Conservation (phyloP, 2,797 vertebrate species). For the Gallinago stenura region DNA sequence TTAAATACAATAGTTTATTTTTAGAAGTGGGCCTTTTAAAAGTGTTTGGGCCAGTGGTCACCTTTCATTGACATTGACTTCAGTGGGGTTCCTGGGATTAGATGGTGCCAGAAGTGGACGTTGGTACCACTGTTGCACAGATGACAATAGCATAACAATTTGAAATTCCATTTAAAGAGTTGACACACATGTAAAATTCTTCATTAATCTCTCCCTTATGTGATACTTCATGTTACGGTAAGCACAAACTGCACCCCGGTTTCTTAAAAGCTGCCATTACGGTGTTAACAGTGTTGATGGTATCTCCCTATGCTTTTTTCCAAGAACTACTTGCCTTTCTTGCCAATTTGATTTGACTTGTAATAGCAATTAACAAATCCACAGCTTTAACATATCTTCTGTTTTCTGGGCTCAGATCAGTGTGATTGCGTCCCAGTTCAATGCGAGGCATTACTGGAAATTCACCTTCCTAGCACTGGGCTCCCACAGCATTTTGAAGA, state of each 20-base stretch:
- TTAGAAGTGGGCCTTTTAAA: not conserved
- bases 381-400: not conserved
- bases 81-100: not conserved
- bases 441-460: not conserved
- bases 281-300: not conserved
- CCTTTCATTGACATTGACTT: not conserved
- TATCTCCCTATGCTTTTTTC: not conserved
- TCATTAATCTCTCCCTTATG: not conserved
- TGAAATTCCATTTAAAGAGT: not conserved
- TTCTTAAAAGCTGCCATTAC: not conserved
- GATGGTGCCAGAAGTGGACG: not conserved
- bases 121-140: not conserved
- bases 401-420: not conserved
- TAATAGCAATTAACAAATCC: not conserved
- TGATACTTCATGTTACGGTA: accelerated
- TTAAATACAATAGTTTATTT: not conserved
- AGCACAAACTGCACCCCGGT: not conserved
- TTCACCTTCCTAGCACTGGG: not conserved
- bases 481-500: not conserved
- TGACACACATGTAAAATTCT: not conserved
- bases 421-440: not conserved
- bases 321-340: not conserved
- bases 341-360: not conserved
- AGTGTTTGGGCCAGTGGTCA: not conserved
- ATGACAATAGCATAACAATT: not conserved